Conservation (phyloP, 2,113 vertebrate genomes). For the Misgurnus anguillicaudatus region DNA sequence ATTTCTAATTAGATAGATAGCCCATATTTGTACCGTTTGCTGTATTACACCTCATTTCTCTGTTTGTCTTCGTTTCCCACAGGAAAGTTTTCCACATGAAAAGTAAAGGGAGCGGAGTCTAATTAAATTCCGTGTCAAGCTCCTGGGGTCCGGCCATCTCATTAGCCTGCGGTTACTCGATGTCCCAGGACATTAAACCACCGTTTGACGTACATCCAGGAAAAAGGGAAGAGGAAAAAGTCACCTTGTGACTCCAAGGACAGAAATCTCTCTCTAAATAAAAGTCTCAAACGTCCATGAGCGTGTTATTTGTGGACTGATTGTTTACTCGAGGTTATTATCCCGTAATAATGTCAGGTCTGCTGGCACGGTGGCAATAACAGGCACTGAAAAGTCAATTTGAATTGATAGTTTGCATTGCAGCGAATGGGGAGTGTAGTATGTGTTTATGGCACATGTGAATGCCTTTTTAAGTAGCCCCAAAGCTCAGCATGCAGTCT, state of each 20-base stretch:
- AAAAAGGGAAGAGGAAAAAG: slow-evolving; percentile 9
- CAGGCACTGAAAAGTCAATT: not conserved
- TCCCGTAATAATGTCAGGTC: not conserved
- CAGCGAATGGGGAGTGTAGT: not conserved
- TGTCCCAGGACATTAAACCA: slow-evolving; percentile 37
- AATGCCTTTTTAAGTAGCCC: slow-evolving; percentile 28
- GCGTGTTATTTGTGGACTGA: not conserved
- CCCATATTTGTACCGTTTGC: not conserved
- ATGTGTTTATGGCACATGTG: not conserved
- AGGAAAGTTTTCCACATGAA: not conserved
- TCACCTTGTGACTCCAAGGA: slow-evolving; percentile 1
- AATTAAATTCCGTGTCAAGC: slow-evolving; percentile 46
- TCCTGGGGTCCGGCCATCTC: slow-evolving; percentile 28
- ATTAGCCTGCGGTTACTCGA: slow-evolving; percentile 41
- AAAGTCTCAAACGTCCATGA: not conserved
- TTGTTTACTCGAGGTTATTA: slow-evolving; percentile 17
- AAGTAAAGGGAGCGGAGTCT: slow-evolving; percentile 3
- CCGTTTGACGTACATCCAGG: slow-evolving; percentile 1
- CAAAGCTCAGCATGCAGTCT: not conserved
- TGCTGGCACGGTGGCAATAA: not conserved
- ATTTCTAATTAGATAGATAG: too few relatives aligned
- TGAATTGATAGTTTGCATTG: not conserved
- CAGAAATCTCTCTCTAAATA: slow-evolving; percentile 17
- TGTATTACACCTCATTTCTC: not conserved
- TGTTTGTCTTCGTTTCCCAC: not conserved